Evolutionary conservation across 2,113 vertebrate species (phyloP), one percentile per base, ranked within the genome.

Genomic region (Silurus asotus): DNA sequence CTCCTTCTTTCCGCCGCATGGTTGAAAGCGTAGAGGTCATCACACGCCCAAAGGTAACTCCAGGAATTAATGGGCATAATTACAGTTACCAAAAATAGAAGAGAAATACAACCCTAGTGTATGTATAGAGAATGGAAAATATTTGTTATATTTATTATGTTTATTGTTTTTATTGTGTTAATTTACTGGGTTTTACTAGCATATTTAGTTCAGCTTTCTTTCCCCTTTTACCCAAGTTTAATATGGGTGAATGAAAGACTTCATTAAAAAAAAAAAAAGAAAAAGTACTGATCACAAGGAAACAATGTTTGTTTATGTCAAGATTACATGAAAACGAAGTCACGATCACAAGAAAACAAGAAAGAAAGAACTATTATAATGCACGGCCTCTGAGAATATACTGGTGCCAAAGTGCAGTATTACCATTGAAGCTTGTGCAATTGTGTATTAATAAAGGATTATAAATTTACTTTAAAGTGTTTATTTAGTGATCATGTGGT

Each of bases 1-100:
- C 98, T 5, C 98, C 98, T 0, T 99, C 98, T 6, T 99, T 99
- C 90, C 94, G 98, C 86, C 94, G 98, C 90, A 95, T 99, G 9
- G 97, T 99, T 69, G 98, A 99, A 93, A 99, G 97, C 10, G 97
- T 99, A 85, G 98, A 99, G 81, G 98, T 99, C 65, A 97, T 99
- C 91, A 99, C 97, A 75, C 95, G 97, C 77, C 98, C 98, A 55
- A 99, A 99, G 97, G 98, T 99, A 92, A 64, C 8, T 25, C 17
- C 51, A 17, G 6, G 4, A 76, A 37, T 37, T 62, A 2, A 2
- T n/a, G 3, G 19, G 10, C 61, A 11, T 48, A 49, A 49, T 74
- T 49, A 25, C n/a, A 65, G 69, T 17, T 19, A 8, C 69, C 69
- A 48, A 19, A 48, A 37, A 9, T 48, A 5, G 28, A 20, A 70